Percentiles rank a stretch among this genome's conserved stretches.
These are phyloP conservation scores for Epizoanthus illoricatus DNA, from an alignment of 92 coral and sea anemone genomes.

Conservation along the genomic window DNA sequence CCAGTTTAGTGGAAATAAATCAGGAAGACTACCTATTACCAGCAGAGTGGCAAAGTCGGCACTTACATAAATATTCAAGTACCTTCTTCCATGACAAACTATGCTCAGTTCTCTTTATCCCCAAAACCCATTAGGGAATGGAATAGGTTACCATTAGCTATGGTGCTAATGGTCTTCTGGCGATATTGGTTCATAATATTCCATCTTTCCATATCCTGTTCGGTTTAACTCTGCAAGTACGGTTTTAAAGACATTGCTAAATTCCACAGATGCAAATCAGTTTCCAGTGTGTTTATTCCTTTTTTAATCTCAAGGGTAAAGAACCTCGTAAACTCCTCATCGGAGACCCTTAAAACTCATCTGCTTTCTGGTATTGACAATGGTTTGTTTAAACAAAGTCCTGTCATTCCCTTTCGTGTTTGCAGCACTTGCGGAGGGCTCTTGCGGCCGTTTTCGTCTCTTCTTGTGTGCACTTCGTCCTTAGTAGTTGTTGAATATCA, in stretches of 20 bases:
- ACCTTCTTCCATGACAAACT: no score
- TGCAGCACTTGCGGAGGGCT: background rate
- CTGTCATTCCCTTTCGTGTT: background rate
- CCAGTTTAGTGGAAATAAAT: no score
- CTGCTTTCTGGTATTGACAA: background rate
- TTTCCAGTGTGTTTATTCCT: background rate
- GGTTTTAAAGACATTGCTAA: constrained; percentile 14
- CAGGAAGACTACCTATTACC: no score
- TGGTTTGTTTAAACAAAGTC: background rate
- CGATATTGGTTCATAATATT: no score
- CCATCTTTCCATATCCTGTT: no score
- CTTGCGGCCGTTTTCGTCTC: background rate
- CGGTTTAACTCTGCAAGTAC: constrained; percentile 23
- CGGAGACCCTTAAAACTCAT: background rate
- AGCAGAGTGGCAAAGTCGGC: no score
- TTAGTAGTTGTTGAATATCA: background rate
- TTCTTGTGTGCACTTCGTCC: background rate
- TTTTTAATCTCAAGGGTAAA: background rate
- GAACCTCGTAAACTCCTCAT: constrained; percentile 3
- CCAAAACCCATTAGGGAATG: no score
- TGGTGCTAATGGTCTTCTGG: no score
- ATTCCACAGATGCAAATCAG: constrained; percentile 9
- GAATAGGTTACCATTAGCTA: no score
- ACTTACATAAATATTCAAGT: no score
- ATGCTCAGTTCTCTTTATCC: no score